Percentiles rank a stretch among this genome's conserved stretches.
These are phyloP conservation scores for Bombyx mori DNA, from an alignment of 1,140 invertebrate species.

Conservation along the genomic window ASM3026992v2 NC_085110.1:7188501-7189000, in stretches of 20 bases:
- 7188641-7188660: no score
- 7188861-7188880: conserved; percentile 70
- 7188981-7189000: conserved; percentile 68
- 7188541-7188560: no score
- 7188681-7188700: no score
- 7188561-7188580: no score
- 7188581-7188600: no score
- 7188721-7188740: background rate
- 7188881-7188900: conserved; percentile 69
- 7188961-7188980: conserved; percentile 71
- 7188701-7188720: no score
- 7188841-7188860: conserved; percentile 68
- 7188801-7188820: conserved; percentile 70
- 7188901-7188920: conserved; percentile 68
- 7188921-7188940: conserved; percentile 69
- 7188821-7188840: conserved; percentile 58
- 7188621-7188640: no score
- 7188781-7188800: conserved; percentile 67
- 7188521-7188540: no score
- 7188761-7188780: conserved; percentile 47
- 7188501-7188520: no score
- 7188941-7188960: conserved; percentile 71
- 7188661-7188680: no score
- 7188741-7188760: conserved; percentile 2
- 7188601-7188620: no score